Conservation (phyloP, 2,113 vertebrate species). For the Gavialis gangeticus region DNA sequence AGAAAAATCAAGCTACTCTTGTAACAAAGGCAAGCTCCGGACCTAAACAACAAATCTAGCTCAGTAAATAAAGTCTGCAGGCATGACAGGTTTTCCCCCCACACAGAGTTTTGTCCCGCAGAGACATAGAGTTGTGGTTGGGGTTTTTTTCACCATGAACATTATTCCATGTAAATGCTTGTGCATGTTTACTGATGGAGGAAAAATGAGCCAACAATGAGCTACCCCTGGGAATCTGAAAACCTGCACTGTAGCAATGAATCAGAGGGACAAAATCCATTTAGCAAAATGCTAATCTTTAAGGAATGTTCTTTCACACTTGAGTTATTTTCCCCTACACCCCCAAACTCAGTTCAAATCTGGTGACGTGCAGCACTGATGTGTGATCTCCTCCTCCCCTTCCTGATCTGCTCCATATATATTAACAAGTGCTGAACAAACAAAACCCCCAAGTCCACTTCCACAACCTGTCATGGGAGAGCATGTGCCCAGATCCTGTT, state of each 20-base stretch:
- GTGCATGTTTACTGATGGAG: slow-evolving; percentile 63
- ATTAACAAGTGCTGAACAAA: neutral
- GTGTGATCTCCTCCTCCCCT: rapidly evolving
- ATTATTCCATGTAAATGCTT: slow-evolving; percentile 53
- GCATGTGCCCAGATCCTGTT: neutral
- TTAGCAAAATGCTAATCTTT: slow-evolving; percentile 44
- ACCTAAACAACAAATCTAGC: neutral
- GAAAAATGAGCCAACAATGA: slow-evolving; percentile 55
- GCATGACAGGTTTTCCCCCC: neutral
- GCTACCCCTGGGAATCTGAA: slow-evolving; percentile 40
- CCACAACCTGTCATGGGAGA: neutral
- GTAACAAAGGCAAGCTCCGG: neutral
- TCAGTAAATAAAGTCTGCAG: neutral
- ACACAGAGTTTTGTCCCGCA: rapidly evolving
- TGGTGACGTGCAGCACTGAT: rapidly evolving
- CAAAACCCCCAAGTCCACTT: neutral
- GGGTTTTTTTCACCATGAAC: neutral
- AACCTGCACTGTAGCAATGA: slow-evolving; percentile 47
- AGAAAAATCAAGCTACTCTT: neutral
- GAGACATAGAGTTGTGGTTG: slow-evolving; percentile 1
- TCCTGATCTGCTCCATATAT: neutral
- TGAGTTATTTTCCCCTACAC: slow-evolving; percentile 7
- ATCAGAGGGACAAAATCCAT: slow-evolving; percentile 45
- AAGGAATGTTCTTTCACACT: slow-evolving; percentile 23
- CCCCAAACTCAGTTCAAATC: neutral